Percentiles rank a stretch among this genome's conserved stretches.
These are phyloP conservation scores for Cybosia mesomella DNA, from an alignment of 2,888 invertebrate genomes.

Conservation along the genomic window DNA sequence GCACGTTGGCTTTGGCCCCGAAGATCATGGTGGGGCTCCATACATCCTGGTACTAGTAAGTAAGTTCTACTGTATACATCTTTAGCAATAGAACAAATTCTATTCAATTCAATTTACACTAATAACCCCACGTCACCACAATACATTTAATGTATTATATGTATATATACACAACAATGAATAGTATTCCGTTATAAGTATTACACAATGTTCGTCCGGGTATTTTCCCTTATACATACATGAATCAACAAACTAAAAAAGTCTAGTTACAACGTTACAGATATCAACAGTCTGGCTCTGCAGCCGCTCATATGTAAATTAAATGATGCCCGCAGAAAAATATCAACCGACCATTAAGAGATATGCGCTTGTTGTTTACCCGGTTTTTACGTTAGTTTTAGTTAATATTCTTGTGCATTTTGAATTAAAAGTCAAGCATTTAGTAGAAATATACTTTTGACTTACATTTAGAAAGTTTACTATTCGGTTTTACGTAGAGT, in stretches of 20 bases:
- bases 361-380: constrained; percentile 52
- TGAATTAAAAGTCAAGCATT: background rate
- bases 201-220: background rate
- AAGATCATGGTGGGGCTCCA: too few relatives aligned
- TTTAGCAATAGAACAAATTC: background rate
- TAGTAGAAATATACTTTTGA: background rate
- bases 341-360: constrained; percentile 67
- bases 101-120: background rate
- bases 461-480: too few relatives aligned
- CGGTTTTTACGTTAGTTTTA: constrained; percentile 42
- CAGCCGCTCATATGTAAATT: constrained; percentile 81
- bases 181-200: too few relatives aligned
- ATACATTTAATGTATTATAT: too few relatives aligned
- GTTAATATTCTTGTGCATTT: constrained; percentile 40
- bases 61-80: too few relatives aligned
- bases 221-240: background rate
- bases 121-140: too few relatives aligned
- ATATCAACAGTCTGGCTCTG: constrained; percentile 48
- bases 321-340: constrained; percentile 79
- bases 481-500: too few relatives aligned
- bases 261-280: constrained; percentile 22
- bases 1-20: too few relatives aligned
- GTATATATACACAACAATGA: too few relatives aligned
- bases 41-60: too few relatives aligned
- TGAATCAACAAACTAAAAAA: background rate